Percentiles rank a stretch among this genome's conserved stretches.
Evolutionary conservation across 1,140 invertebrate genomes (phyloP).

Genomic region (Nebria ingens): DNA sequence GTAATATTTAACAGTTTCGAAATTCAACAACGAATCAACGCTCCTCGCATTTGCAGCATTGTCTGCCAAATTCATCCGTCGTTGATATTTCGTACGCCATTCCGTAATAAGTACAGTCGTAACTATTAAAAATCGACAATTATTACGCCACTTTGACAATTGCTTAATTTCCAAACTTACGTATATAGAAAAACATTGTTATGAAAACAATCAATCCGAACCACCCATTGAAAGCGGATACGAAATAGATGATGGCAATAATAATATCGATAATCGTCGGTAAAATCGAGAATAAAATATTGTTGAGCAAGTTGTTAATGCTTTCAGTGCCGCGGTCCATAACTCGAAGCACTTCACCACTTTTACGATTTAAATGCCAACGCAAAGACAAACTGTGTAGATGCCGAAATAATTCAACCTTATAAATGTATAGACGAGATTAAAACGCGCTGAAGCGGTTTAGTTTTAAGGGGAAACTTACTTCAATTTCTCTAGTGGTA

Average conservation of each 20-base stretch:
- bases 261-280: constrained; percentile 89
- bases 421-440: too few species aligned
- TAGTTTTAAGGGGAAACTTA: constrained; percentile 30
- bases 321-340: constrained; percentile 94
- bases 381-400: constrained; percentile 74
- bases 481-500: constrained; percentile 83
- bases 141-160: background rate
- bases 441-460: background rate
- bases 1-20: constrained; percentile 97
- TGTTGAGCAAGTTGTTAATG: constrained; percentile 85
- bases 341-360: constrained; percentile 86
- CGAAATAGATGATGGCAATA: constrained; percentile 85
- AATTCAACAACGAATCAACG: constrained; percentile 94
- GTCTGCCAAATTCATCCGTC: constrained; percentile 86
- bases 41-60: constrained; percentile 84
- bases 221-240: constrained; percentile 79
- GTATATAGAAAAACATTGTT: constrained; percentile 86
- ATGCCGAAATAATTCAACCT: constrained; percentile 72
- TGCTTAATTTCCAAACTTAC: constrained; percentile 46
- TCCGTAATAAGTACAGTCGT: constrained; percentile 83
- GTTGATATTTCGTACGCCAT: constrained; percentile 90
- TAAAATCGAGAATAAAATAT: constrained; percentile 76
- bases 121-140: constrained; percentile 41
- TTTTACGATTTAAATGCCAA: constrained; percentile 90
- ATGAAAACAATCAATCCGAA: constrained; percentile 89